Percentiles rank a stretch among this genome's conserved stretches.
Evolutionary conservation across 2,888 invertebrate species (phyloP).

Genomic region (Uloborus plumipes): DNA sequence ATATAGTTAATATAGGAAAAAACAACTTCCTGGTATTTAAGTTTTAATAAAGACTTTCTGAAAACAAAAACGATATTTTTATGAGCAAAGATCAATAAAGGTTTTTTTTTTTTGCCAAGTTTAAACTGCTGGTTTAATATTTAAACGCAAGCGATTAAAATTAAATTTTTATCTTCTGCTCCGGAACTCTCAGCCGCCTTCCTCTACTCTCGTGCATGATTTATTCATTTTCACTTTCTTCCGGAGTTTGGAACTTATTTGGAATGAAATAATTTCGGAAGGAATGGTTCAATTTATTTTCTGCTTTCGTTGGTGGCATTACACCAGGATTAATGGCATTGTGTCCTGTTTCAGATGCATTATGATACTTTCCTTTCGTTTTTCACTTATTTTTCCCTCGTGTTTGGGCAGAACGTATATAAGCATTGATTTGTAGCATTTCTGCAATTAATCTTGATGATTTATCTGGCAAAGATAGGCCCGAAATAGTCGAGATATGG

Average conservation of each 20-base stretch:
- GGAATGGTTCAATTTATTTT: slow-evolving; percentile 17
- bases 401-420: slow-evolving; percentile 4
- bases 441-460: slow-evolving; percentile 25
- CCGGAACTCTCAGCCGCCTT: background rate
- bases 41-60: too few species aligned
- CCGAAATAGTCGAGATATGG: background rate
- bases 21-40: too few species aligned
- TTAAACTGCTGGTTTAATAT: too few species aligned
- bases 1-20: too few species aligned
- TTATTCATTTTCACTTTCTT: slow-evolving; percentile 27
- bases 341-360: slow-evolving; percentile 22
- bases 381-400: background rate
- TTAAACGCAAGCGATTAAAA: slow-evolving; percentile 2
- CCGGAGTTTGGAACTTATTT: slow-evolving; percentile 14
- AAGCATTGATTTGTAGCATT: slow-evolving; percentile 25
- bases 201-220: slow-evolving; percentile 1
- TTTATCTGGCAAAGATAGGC: slow-evolving; percentile 13
- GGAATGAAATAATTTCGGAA: slow-evolving; percentile 20
- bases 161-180: slow-evolving; percentile 18
- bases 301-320: slow-evolving; percentile 12
- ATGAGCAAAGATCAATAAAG: too few species aligned
- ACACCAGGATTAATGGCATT: slow-evolving; percentile 19
- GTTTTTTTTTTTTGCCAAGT: too few species aligned
- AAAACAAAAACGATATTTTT: too few species aligned
- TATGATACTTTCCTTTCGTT: slow-evolving; percentile 19